Percentiles rank a stretch among this genome's conserved stretches.
Conservation (phyloP, 2,888 invertebrate genomes). For the Nowickia ferox region DNA sequence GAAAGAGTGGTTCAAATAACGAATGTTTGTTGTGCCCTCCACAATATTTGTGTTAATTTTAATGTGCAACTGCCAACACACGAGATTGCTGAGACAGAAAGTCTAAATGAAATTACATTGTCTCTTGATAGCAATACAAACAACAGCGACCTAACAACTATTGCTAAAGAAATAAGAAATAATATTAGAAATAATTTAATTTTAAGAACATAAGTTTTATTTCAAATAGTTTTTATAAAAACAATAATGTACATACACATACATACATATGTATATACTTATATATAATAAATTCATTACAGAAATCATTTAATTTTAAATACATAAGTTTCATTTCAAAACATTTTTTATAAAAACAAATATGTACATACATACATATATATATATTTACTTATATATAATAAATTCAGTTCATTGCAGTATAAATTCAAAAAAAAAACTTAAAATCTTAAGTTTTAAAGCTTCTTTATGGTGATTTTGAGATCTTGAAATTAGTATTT, state of each 20-base stretch:
- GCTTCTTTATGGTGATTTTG: no score
- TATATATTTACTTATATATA: no score
- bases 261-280: neutral
- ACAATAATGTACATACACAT: neutral
- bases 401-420: no score
- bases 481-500: no score
- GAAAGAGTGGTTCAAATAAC: slow-evolving; percentile 40
- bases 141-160: slow-evolving; percentile 20
- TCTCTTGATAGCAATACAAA: slow-evolving; percentile 12
- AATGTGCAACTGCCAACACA: slow-evolving; percentile 33
- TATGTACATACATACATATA: no score
- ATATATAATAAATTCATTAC: neutral
- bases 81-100: slow-evolving; percentile 44
- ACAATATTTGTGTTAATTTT: slow-evolving; percentile 51
- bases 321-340: no score
- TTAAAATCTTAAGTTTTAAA: no score
- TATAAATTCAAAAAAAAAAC: no score
- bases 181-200: slow-evolving; percentile 49
- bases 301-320: neutral
- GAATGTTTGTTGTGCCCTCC: slow-evolving; percentile 55
- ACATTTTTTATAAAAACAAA: no score
- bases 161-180: slow-evolving; percentile 50
- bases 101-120: slow-evolving; percentile 23
- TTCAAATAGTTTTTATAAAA: neutral
- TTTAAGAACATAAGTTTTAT: slow-evolving; percentile 22